These are phyloP conservation scores for Drosophila punjabiensis DNA, from an alignment of 1,140 invertebrate genomes.

Conservation along the genomic window DNA sequence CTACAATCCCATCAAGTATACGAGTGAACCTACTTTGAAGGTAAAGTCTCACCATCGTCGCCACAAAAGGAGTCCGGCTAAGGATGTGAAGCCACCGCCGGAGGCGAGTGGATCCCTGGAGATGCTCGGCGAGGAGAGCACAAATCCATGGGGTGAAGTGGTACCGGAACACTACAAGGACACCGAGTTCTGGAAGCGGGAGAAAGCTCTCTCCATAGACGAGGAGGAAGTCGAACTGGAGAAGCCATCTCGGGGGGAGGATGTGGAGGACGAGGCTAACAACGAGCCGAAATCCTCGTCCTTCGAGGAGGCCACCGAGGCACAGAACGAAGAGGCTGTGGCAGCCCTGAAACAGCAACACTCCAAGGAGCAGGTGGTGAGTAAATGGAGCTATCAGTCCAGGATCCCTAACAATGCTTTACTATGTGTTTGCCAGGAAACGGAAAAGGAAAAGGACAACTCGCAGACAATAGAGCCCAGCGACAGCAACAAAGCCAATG, in stretches of 20 bases:
- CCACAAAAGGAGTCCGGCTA: conserved; percentile 78
- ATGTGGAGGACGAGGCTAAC: conserved; percentile 40
- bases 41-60: conserved; percentile 74
- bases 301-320: conserved; percentile 76
- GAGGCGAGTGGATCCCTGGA: conserved; percentile 58
- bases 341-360: conserved; percentile 43
- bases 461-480: conserved; percentile 32
- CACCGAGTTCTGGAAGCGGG: conserved; percentile 83
- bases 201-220: conserved; percentile 79
- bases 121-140: conserved; percentile 77
- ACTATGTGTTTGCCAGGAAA: conserved; percentile 10
- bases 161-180: conserved; percentile 81
- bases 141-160: conserved; percentile 81
- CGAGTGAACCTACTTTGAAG: conserved; percentile 66
- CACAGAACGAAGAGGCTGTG: conserved; percentile 74
- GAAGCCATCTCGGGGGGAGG: conserved; percentile 43
- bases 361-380: conserved; percentile 69
- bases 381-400: conserved; percentile 20
- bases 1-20: conserved; percentile 81
- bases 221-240: conserved; percentile 75
- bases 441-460: conserved; percentile 28
- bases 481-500: conserved; percentile 72
- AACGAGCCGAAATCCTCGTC: conserved; percentile 67
- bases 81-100: conserved; percentile 55
- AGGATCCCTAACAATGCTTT: background rate